Evolutionary conservation across 2,797 vertebrate species (phyloP).

Genomic region (Enteromius anoplus): DNA sequence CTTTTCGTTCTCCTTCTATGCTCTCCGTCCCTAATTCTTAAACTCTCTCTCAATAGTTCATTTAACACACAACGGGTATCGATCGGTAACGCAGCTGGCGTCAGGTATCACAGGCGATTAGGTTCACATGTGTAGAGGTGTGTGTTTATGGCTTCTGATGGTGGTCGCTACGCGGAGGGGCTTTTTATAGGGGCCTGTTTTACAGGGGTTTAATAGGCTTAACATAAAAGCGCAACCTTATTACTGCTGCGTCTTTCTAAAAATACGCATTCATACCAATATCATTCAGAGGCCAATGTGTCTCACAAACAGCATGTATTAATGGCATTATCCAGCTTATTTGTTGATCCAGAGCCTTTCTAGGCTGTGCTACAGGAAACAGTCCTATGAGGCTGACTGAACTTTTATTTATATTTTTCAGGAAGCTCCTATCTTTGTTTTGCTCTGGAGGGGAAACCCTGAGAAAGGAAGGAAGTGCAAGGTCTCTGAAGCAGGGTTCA

Average conservation of each 20-base stretch:
- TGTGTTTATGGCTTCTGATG: slow-evolving; percentile 28
- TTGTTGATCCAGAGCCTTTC: slow-evolving; percentile 24
- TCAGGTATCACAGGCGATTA: slow-evolving; percentile 64
- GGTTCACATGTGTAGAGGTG: slow-evolving; percentile 45
- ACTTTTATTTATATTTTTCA: slow-evolving; percentile 70
- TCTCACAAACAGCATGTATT: not conserved
- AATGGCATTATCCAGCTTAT: slow-evolving; percentile 1
- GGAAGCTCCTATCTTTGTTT: slow-evolving; percentile 76
- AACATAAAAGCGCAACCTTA: not conserved
- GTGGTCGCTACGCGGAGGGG: slow-evolving; percentile 36
- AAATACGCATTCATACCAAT: not conserved
- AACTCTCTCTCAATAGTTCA: slow-evolving; percentile 22
- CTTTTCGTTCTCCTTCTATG: not conserved
- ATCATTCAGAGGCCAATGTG: not conserved
- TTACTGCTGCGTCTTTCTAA: not conserved
- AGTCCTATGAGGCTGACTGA: slow-evolving; percentile 58
- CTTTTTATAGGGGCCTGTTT: slow-evolving; percentile 13
- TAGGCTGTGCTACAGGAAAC: slow-evolving; percentile 64
- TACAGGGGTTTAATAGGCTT: slow-evolving; percentile 7
- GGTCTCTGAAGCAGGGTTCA: slow-evolving; percentile 38
- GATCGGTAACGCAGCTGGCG: slow-evolving; percentile 66
- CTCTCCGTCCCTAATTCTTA: slow-evolving; percentile 20
- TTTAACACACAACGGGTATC: slow-evolving; percentile 52
- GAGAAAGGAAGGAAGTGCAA: slow-evolving; percentile 42
- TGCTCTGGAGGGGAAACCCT: slow-evolving; percentile 49